Base-by-base conservation (phyloP, 2,888 invertebrate genomes). In the Drosophila lacicola region DNA sequence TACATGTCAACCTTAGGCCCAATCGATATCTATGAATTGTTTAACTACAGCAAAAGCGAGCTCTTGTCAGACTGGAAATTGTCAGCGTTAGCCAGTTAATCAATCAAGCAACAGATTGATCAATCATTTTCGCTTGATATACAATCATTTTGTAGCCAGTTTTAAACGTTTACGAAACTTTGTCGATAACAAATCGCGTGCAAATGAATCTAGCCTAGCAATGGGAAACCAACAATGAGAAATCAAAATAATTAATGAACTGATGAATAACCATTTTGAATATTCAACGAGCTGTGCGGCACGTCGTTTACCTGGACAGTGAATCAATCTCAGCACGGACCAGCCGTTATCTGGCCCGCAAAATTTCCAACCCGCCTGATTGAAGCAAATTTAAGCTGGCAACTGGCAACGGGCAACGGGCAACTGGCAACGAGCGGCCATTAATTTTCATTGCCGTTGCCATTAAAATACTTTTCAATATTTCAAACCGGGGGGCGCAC, bases 391-490 rank as follows among this genome's bases (percentile, higher is more conserved):
- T 73, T 73, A 61, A 57, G 60, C 46, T 41, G 11, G 37, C 4
- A 47, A 49, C 63, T 54, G 68, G 56, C 44, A 71, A 50, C 57
- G 29, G n/a, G 41, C 25, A 49, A 51, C 45, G 41, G 11, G 37
- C 4, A 47, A 49, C 58, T 54, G 68, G 56, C 39, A 71, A 50
- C 54, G 29, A 10, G 51, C 50, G 63, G 74, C 80, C 87, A 84
- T 84, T 84, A 84, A 88, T 82, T 86, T 86, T 80, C 80, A 86
- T 83, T 86, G 87, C 74, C 68, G 54, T 81, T 70, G 80, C 83
- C 78, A 84, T 84, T 88, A 86, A 82, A 88, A 82, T 55, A 80
- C 68, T 80, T 82, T 86, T 82, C 83, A 88, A 84, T 84, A 86
- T 84, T 75, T 88, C 83, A 84, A 86, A 71, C 51, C 2, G 29